Base-by-base conservation (phyloP, 1,140 invertebrate genomes). In the Riptortus pedestris region DNA sequence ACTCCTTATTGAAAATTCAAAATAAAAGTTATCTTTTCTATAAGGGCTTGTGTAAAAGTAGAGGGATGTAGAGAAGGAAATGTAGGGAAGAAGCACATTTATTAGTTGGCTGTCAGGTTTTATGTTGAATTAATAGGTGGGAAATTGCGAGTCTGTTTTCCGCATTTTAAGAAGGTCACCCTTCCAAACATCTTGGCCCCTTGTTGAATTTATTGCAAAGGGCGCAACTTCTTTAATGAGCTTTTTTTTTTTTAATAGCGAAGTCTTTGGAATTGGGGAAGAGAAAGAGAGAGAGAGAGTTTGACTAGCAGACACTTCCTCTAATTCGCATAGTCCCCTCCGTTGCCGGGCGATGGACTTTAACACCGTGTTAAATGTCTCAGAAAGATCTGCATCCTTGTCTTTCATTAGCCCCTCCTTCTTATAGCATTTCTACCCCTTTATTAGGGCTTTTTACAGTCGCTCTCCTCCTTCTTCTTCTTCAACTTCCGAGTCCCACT, bases 361-460 rank as follows among this genome's bases (percentile, higher is more conserved):
- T 64, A 64, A 64, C 58, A 64, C 51, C 63, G 63, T 43, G 63
- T 64, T 64, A 64, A 64, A 64, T 64, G 63, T 64, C 51, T 55
- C 45, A 64, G 63, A 64, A 64, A 64, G 29, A 64, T 64, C 51
- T 64, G 55, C 63, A 64, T 64, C 55, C 43, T 64, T 64, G 48
- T 22, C 14, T 47, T 47, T 47, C 45, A 47, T 47, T 47, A 47
- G 45, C 9, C 22, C 2, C 3, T n/a, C n/a, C 45, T 47, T 2
- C 3, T n/a, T n/a, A n/a, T n/a, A n/a, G 16, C n/a, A 22, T n/a
- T n/a, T 20, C 45, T 20, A 47, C 45, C 45, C 45, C 45, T 47
- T 47, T 47, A 47, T 47, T 47, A 47, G 45, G 4, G 3, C 45
- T 47, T 47, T 47, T 47, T 47, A 47, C 45, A n/a, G 45, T 22